These are phyloP conservation scores for Perognathus longimembris DNA, from an alignment of 2,113 vertebrate genomes.

Conservation along the genomic window DNA sequence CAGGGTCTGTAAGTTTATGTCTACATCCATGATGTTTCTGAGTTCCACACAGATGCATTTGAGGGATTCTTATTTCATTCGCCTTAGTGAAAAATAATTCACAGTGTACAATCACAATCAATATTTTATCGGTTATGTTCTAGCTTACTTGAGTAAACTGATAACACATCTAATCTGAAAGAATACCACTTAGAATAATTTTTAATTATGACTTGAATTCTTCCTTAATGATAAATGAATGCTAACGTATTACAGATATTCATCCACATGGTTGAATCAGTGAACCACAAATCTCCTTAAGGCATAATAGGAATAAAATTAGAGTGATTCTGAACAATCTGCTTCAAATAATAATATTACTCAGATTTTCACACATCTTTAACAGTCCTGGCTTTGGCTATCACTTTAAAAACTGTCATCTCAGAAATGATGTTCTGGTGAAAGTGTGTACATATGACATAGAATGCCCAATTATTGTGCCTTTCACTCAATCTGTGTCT, in stretches of 20 bases:
- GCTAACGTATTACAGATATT: background rate
- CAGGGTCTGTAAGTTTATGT: background rate
- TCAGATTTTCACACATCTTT: conserved; percentile 18
- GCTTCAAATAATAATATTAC: background rate
- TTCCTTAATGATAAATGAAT: conserved; percentile 12
- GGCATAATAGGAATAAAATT: conserved; percentile 18
- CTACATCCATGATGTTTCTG: background rate
- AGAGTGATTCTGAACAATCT: background rate
- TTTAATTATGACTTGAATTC: background rate
- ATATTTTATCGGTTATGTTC: background rate
- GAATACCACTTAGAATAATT: background rate
- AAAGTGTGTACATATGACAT: too few relatives aligned
- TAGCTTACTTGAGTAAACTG: background rate
- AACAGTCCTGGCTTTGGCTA: background rate
- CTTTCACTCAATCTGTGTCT: too few relatives aligned
- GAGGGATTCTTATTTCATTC: background rate
- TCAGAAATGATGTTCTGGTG: too few relatives aligned
- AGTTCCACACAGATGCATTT: background rate
- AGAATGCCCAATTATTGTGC: too few relatives aligned
- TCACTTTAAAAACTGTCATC: background rate
- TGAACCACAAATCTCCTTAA: conserved; percentile 31
- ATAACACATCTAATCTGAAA: background rate
- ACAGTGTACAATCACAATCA: background rate
- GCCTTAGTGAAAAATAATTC: background rate
- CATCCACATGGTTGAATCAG: conserved; percentile 15